A percentile compares a stretch with the other conserved stretches of the same genome.
Conservation (phyloP, 2,797 vertebrate genomes). For the Phaenicophaeus curvirostris region DNA sequence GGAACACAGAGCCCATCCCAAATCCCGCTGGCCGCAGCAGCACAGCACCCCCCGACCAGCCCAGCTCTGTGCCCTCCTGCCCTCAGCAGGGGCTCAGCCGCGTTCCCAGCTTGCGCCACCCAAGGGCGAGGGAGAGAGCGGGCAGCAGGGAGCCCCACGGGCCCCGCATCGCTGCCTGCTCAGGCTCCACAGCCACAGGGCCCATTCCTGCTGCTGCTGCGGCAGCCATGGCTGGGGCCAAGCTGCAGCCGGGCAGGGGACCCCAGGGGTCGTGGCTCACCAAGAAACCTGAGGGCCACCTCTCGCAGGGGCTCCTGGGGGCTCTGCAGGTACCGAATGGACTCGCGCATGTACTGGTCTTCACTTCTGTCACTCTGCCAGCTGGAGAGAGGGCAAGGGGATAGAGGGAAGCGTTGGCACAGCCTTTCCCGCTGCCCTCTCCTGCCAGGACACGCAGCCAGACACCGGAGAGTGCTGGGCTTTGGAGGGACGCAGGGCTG, state of each 20-base stretch:
- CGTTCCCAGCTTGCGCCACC: background rate
- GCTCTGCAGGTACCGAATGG: background rate
- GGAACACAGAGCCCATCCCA: background rate
- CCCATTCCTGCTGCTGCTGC: too few species aligned
- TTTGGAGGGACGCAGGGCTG: too few species aligned
- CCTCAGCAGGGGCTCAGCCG: background rate
- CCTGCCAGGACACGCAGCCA: too few species aligned
- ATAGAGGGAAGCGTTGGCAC: background rate
- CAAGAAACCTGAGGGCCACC: accelerated
- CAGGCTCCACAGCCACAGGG: too few species aligned
- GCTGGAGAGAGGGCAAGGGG: background rate
- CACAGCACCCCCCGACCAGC: too few species aligned
- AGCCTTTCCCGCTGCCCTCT: background rate
- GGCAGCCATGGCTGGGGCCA: too few species aligned
- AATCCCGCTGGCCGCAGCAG: background rate
- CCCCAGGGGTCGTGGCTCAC: background rate
- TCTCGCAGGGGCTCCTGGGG: background rate
- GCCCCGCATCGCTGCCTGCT: accelerated
- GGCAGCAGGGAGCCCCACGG: background rate
- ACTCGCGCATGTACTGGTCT: accelerated
- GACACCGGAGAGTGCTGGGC: too few species aligned
- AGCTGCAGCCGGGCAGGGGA: background rate
- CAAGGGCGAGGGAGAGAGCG: too few species aligned
- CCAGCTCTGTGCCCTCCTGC: too few species aligned
- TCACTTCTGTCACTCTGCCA: background rate